phyloP scores from a whole-genome alignment of 2,113 vertebrate species.

The Pedionomus torquatus region DNA sequence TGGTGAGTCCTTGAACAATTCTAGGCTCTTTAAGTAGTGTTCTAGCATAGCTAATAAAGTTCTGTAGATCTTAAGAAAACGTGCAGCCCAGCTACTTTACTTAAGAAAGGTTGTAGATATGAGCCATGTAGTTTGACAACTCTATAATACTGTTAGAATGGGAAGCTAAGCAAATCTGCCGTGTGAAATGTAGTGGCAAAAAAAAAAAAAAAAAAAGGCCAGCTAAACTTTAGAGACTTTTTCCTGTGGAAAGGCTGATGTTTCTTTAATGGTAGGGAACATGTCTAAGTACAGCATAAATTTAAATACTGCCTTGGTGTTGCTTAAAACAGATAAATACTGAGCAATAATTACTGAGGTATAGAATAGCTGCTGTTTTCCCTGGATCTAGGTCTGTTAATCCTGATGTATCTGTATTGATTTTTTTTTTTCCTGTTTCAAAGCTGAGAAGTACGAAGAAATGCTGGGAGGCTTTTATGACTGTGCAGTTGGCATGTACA shows the following conservation, averaged over 20 bases:
- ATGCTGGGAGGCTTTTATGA: not conserved
- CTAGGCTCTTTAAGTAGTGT: not conserved
- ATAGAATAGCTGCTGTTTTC: not conserved
- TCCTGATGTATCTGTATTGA: not conserved
- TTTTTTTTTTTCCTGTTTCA: not conserved
- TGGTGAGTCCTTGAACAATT: not conserved
- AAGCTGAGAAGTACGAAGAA: not conserved
- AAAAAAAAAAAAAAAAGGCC: not conserved
- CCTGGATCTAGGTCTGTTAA: not conserved
- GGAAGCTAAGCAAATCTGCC: not conserved
- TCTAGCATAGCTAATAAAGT: not conserved
- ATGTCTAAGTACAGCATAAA: slow-evolving; percentile 29
- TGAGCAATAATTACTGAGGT: slow-evolving; percentile 43
- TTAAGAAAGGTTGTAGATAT: not conserved
- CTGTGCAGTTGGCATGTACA: not conserved
- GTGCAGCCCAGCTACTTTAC: not conserved
- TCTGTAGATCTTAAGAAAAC: not conserved
- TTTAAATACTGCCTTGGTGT: slow-evolving; percentile 22
- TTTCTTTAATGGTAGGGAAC: slow-evolving; percentile 5
- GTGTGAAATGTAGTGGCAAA: not conserved
- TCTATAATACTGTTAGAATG: slow-evolving; percentile 29
- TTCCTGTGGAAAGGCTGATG: slow-evolving; percentile 39
- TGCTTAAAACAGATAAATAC: slow-evolving; percentile 22
- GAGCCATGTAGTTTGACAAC: not conserved
- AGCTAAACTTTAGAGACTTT: not conserved